Percentiles rank a stretch among this genome's conserved stretches.
phyloP scores from a whole-genome alignment of 2,797 vertebrate species.

The Acipenser transmontanus region DNA sequence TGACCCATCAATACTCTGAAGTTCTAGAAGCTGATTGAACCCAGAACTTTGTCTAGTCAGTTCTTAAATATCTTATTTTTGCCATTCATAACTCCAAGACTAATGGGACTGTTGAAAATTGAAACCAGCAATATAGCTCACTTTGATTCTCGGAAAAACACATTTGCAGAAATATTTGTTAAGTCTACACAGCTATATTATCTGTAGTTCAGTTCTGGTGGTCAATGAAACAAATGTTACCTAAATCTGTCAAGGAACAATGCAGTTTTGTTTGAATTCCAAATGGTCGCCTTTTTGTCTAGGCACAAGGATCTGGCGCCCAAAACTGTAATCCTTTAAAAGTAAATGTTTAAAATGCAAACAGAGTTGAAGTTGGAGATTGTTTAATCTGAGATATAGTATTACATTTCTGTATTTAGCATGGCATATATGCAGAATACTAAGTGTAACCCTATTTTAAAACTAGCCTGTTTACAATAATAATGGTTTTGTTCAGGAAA shows the following conservation, averaged over 20 bases:
- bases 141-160: neutral
- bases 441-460: conserved; percentile 38
- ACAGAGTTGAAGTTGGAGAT: conserved; percentile 73
- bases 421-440: conserved; percentile 57
- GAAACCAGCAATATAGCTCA: conserved; percentile 5
- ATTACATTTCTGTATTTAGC: conserved; percentile 67
- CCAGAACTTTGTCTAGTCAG: too few species aligned
- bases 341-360: conserved; percentile 88
- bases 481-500: conserved; percentile 35
- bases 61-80: neutral
- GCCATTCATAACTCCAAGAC: conserved; percentile 3
- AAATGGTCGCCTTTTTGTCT: conserved; percentile 81
- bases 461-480: conserved; percentile 63
- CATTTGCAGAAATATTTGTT: conserved; percentile 15
- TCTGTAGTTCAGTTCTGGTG: conserved; percentile 12
- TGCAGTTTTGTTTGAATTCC: conserved; percentile 80
- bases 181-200: conserved; percentile 15
- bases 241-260: conserved; percentile 69
- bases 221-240: conserved; percentile 14
- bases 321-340: conserved; percentile 76
- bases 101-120: conserved; percentile 1
- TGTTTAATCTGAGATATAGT: conserved; percentile 76
- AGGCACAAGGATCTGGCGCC: conserved; percentile 67
- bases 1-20: too few species aligned
- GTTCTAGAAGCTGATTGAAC: too few species aligned